Percentiles rank a stretch among this genome's conserved stretches.
phyloP scores from a whole-genome alignment of 1,140 invertebrate species.

The Zaprionus lachaisei region DNA sequence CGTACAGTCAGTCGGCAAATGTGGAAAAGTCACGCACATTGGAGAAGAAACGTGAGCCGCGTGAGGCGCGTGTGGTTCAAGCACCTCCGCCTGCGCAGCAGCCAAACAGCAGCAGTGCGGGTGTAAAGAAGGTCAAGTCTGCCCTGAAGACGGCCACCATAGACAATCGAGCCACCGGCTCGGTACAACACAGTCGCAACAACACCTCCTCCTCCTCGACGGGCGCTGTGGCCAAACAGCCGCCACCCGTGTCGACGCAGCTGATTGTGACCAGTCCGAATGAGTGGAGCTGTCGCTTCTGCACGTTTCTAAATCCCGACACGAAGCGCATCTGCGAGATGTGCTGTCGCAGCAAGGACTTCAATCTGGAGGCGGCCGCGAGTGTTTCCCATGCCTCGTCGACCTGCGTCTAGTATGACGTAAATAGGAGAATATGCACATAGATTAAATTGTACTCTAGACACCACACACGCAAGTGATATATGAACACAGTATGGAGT shows the following conservation, averaged over 20 bases:
- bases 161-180: constrained; percentile 52
- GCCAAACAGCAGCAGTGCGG: constrained; percentile 54
- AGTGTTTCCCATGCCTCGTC: constrained; percentile 70
- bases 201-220: constrained; percentile 1
- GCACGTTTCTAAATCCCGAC: constrained; percentile 88
- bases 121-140: constrained; percentile 72
- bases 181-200: constrained; percentile 26
- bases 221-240: constrained; percentile 65
- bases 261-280: constrained; percentile 72
- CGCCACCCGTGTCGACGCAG: constrained; percentile 62
- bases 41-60: constrained; percentile 52
- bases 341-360: constrained; percentile 87
- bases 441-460: constrained; percentile 38
- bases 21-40: constrained; percentile 61
- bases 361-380: constrained; percentile 68
- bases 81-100: constrained; percentile 41
- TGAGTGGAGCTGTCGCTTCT: constrained; percentile 88
- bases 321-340: constrained; percentile 89
- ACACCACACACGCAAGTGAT: constrained; percentile 43
- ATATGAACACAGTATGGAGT: constrained; percentile 42
- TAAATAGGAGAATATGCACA: constrained; percentile 9
- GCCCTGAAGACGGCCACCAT: constrained; percentile 65
- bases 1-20: constrained; percentile 20
- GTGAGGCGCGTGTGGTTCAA: constrained; percentile 41
- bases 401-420: constrained; percentile 72